Percentiles rank a stretch among this genome's conserved stretches.
These are phyloP conservation scores for Meandrusa payeni DNA, from an alignment of 2,888 invertebrate genomes.

Conservation along the genomic window DNA sequence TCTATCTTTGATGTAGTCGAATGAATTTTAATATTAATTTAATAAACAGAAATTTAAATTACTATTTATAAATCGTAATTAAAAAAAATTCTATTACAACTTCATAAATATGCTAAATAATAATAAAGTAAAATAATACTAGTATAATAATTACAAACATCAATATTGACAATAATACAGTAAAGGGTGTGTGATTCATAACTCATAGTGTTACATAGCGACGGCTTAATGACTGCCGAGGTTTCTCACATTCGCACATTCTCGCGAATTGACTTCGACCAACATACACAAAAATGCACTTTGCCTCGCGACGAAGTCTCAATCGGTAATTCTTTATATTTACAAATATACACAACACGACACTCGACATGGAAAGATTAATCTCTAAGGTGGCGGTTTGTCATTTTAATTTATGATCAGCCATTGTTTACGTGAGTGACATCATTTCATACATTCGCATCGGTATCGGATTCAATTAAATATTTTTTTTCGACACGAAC, in stretches of 20 bases:
- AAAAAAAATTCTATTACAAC: no score
- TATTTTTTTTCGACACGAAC: slow-evolving; percentile 13
- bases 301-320: slow-evolving; percentile 61
- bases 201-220: slow-evolving; percentile 29
- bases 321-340: slow-evolving; percentile 71
- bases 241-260: slow-evolving; percentile 62
- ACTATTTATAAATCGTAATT: no score
- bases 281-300: slow-evolving; percentile 77
- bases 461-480: slow-evolving; percentile 47
- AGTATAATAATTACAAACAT: not conserved
- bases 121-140: not conserved
- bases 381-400: slow-evolving; percentile 75
- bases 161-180: slow-evolving; percentile 20
- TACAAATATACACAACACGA: slow-evolving; percentile 61
- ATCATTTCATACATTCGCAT: slow-evolving; percentile 44
- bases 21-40: no score
- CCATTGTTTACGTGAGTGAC: slow-evolving; percentile 74
- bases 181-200: slow-evolving; percentile 32
- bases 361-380: slow-evolving; percentile 70
- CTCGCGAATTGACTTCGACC: slow-evolving; percentile 64
- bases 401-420: slow-evolving; percentile 75
- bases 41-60: no score
- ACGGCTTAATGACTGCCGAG: slow-evolving; percentile 33
- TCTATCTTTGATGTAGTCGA: no score
- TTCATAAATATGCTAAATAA: no score